Evolutionary conservation across 1,140 invertebrate genomes (phyloP).

Genomic region (Ostrea edulis): DNA sequence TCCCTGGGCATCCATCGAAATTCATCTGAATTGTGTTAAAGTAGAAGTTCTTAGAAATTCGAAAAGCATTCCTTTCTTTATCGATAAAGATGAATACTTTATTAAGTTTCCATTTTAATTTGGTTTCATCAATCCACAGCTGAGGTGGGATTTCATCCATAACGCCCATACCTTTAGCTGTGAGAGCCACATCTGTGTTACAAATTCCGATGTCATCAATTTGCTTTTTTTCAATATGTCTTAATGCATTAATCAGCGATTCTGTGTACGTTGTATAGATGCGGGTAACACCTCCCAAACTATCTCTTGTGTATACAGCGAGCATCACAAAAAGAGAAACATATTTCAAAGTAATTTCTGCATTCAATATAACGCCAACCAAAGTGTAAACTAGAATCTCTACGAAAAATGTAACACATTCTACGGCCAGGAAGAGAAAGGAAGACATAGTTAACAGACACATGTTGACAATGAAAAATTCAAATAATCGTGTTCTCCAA

Average conservation of each 20-base stretch:
- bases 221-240: background rate
- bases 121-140: conserved; percentile 32
- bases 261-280: conserved; percentile 67
- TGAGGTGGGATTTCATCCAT: background rate
- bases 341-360: conserved; percentile 64
- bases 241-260: conserved; percentile 51
- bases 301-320: conserved; percentile 65
- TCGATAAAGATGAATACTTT: conserved; percentile 66
- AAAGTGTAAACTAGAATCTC: conserved; percentile 70
- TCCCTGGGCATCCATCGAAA: conserved; percentile 63
- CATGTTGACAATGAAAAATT: conserved; percentile 61
- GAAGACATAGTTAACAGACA: conserved; percentile 69
- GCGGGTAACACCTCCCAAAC: conserved; percentile 63
- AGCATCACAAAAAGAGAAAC: conserved; percentile 66
- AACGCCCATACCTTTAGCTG: background rate
- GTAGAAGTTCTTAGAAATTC: conserved; percentile 67
- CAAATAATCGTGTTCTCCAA: conserved; percentile 54
- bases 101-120: conserved; percentile 53
- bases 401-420: conserved; percentile 68
- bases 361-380: conserved; percentile 74
- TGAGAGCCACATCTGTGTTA: background rate
- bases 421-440: conserved; percentile 65
- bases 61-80: conserved; percentile 59
- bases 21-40: conserved; percentile 57
- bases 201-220: background rate